Percentiles rank a stretch among this genome's conserved stretches.
Conservation (phyloP, 2,113 vertebrate genomes). For the Rallus limicola region DNA sequence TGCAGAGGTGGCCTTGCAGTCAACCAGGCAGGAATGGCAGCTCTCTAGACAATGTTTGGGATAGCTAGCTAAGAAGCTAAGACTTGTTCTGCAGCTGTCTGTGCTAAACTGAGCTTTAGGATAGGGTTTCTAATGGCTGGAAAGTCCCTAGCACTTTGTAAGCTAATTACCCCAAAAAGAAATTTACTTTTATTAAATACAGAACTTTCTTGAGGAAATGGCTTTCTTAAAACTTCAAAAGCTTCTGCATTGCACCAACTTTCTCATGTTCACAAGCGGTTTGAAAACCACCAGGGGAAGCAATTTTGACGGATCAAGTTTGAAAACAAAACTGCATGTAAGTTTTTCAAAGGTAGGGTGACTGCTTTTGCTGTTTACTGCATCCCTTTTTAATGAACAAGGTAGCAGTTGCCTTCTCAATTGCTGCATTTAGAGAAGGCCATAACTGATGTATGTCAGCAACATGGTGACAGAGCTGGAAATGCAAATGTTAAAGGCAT, state of each 20-base stretch:
- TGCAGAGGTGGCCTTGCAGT: slow-evolving; percentile 6
- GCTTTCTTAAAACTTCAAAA: not conserved
- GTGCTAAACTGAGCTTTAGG: slow-evolving; percentile 42
- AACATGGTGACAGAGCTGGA: not conserved
- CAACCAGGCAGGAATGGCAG: slow-evolving; percentile 12
- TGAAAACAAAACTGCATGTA: not conserved
- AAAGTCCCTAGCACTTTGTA: slow-evolving; percentile 18
- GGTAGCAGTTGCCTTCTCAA: not conserved
- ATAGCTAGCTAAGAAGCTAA: not conserved
- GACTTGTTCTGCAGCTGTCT: slow-evolving; percentile 25
- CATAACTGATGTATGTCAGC: not conserved
- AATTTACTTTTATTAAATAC: not conserved
- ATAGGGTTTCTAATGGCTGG: slow-evolving; percentile 21
- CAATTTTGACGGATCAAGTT: not conserved
- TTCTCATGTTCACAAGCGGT: not conserved
- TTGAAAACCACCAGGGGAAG: slow-evolving; percentile 19
- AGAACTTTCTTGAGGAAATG: not conserved
- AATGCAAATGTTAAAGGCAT: not conserved
- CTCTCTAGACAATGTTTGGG: slow-evolving; percentile 1
- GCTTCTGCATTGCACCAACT: not conserved
- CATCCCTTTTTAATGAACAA: not conserved
- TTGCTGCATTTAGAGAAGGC: not conserved
- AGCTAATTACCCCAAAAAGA: not conserved
- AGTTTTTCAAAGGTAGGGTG: not conserved
- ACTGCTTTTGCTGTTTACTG: not conserved